phyloP scores from a whole-genome alignment of 2,797 vertebrate genomes.

The Megalops cyprinoides region DNA sequence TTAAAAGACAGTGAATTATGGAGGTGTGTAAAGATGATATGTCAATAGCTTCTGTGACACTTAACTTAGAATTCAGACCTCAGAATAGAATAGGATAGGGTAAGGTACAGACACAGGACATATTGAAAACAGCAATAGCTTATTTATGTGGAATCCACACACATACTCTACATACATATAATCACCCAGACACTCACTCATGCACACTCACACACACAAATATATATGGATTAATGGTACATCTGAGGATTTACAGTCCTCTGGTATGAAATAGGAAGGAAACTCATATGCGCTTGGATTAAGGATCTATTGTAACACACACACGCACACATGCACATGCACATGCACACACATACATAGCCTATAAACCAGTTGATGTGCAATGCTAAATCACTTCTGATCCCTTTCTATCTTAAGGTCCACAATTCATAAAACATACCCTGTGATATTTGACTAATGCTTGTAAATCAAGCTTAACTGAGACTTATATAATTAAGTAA shows the following conservation, averaged over 20 bases:
- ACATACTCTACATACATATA: constrained; percentile 12
- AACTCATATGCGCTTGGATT: constrained; percentile 20
- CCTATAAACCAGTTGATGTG: not conserved
- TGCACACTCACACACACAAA: constrained; percentile 13
- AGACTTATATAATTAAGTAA: not conserved
- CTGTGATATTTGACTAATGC: not conserved
- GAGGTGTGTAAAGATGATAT: not conserved
- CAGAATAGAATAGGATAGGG: not conserved
- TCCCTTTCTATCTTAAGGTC: constrained; percentile 10
- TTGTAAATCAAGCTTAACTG: no score
- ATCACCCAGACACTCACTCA: constrained; percentile 28
- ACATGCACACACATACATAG: not conserved
- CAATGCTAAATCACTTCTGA: not conserved
- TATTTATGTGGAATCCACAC: not conserved
- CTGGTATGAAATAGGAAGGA: constrained; percentile 27
- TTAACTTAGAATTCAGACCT: not conserved
- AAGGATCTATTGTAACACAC: not conserved
- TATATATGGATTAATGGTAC: not conserved
- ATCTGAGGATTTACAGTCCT: not conserved
- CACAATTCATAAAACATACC: not conserved
- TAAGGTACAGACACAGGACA: not conserved
- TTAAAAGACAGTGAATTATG: not conserved
- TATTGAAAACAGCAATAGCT: not conserved
- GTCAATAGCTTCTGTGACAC: not conserved
- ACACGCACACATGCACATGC: no score